Percentiles rank a stretch among this genome's conserved stretches.
Evolutionary conservation across 2,113 vertebrate genomes (phyloP).

Genomic region (Clarias macrocephalus): DNA sequence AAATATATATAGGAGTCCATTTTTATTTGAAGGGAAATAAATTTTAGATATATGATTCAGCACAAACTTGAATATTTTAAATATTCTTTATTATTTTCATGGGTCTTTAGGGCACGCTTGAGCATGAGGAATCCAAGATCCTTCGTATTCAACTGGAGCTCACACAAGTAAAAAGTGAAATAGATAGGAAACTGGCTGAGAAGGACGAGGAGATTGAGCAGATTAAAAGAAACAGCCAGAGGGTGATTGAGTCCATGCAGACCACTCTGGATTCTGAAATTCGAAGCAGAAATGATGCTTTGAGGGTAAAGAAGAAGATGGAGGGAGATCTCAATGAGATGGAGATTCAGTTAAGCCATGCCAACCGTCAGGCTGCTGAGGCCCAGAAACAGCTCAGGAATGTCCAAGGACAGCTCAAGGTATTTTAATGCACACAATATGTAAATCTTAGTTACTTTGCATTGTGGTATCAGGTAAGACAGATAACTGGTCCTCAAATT

Average conservation of each 20-base stretch:
- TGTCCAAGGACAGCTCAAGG: conserved; percentile 46
- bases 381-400: conserved; percentile 53
- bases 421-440: not conserved
- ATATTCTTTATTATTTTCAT: not conserved
- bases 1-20: not conserved
- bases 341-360: conserved; percentile 48
- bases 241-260: conserved; percentile 74
- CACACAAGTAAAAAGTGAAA: conserved; percentile 76
- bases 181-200: conserved; percentile 72
- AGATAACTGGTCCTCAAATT: not conserved
- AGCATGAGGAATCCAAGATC: conserved; percentile 79
- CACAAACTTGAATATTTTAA: not conserved
- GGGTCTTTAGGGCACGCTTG: conserved; percentile 59
- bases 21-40: not conserved
- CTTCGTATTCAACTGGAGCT: conserved; percentile 74
- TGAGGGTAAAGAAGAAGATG: conserved; percentile 51
- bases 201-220: conserved; percentile 79
- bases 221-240: conserved; percentile 75
- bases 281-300: conserved; percentile 50
- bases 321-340: conserved; percentile 50
- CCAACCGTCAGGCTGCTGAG: conserved; percentile 48
- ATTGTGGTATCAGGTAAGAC: not conserved
- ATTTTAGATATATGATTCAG: not conserved
- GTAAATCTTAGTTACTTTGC: not conserved
- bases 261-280: conserved; percentile 63